phyloP scores from a whole-genome alignment of 2,888 invertebrate genomes.

The Saturnia japonica region DNA sequence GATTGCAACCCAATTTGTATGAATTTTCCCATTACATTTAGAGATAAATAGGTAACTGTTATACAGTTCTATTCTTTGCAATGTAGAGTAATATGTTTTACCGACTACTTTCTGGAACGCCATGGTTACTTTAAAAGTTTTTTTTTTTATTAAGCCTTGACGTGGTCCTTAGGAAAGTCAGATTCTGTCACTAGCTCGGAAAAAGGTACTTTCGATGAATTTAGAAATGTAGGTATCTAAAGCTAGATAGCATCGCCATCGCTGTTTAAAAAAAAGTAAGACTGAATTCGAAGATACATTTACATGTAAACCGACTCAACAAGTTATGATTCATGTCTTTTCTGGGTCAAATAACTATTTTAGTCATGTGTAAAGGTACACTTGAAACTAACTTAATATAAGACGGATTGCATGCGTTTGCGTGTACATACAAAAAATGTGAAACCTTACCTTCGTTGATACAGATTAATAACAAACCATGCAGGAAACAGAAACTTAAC shows the following conservation, averaged over 20 bases:
- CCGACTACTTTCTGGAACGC: no score
- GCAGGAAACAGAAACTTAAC: no score
- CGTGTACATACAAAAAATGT: no score
- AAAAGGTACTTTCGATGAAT: no score
- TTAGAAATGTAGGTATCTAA: background rate
- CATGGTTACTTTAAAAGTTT: no score
- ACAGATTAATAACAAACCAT: no score
- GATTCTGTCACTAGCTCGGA: no score
- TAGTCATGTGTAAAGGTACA: background rate
- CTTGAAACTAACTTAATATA: background rate
- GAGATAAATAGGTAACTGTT: background rate
- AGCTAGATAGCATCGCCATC: background rate
- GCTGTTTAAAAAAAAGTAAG: background rate
- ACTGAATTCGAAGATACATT: background rate
- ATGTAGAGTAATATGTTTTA: no score
- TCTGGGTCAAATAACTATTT: background rate
- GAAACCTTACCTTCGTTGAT: no score
- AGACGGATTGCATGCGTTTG: no score
- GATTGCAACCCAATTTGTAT: background rate
- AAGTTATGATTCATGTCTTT: background rate
- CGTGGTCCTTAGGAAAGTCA: no score
- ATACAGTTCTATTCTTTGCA: background rate
- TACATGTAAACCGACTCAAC: background rate
- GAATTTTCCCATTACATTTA: background rate
- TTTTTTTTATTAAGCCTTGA: no score